These are phyloP conservation scores for Tinea trinotella DNA, from an alignment of 2,888 invertebrate species.

Conservation along the genomic window DNA sequence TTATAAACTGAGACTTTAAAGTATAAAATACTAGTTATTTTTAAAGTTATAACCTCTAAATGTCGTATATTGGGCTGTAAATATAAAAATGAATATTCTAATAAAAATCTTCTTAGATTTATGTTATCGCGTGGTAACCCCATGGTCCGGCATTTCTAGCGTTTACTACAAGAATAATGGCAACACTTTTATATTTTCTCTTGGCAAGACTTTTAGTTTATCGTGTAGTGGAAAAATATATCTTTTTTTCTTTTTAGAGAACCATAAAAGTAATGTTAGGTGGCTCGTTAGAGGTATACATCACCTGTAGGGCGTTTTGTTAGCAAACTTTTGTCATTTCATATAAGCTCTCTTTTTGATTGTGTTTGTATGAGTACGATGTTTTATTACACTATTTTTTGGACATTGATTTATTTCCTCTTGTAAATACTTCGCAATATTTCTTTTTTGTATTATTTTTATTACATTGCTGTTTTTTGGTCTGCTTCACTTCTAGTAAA, in stretches of 20 bases:
- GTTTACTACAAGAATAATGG: slow-evolving; percentile 18
- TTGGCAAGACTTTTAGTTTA: slow-evolving; percentile 17
- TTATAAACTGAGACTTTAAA: no score
- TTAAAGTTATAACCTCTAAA: no score
- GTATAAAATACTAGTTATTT: no score
- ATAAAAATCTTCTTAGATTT: background rate
- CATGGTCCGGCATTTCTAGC: slow-evolving; percentile 5
- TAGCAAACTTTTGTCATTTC: slow-evolving; percentile 12
- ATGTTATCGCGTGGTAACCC: background rate
- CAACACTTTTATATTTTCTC: slow-evolving; percentile 19
- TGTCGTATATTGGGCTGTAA: no score
- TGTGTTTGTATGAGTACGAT: slow-evolving; percentile 4
- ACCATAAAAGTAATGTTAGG: slow-evolving; percentile 18
- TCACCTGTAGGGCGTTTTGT: slow-evolving; percentile 11
- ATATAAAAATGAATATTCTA: no score
- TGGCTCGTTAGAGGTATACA: slow-evolving; percentile 13
- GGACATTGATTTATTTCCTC: background rate
- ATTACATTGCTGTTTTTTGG: background rate
- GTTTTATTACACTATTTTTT: background rate
- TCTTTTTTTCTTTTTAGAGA: slow-evolving; percentile 15
- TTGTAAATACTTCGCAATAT: background rate
- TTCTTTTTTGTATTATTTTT: background rate
- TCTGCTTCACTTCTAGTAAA: no score
- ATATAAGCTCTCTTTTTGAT: slow-evolving; percentile 4
- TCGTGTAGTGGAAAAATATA: slow-evolving; percentile 15